These are phyloP conservation scores for Tinea pellionella DNA, from an alignment of 2,888 invertebrate genomes.

Conservation along the genomic window DNA sequence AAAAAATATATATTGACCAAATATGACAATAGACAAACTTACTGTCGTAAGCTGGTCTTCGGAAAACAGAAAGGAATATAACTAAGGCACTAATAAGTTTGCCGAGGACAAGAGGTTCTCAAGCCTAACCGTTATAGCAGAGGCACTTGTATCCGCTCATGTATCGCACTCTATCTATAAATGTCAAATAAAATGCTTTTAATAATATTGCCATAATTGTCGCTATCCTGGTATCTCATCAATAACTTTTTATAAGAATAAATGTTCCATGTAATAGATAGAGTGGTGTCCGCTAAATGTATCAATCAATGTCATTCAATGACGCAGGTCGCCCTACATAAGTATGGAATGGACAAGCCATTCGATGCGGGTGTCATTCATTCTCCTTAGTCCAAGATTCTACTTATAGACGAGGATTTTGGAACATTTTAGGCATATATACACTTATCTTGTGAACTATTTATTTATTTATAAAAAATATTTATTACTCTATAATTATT, in stretches of 20 bases:
- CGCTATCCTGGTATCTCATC: background rate
- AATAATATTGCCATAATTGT: background rate
- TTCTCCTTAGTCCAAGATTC: conserved; percentile 9
- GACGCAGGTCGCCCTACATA: conserved; percentile 14
- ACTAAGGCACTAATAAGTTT: too few relatives aligned
- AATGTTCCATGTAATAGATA: conserved; percentile 13
- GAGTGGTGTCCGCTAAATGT: conserved; percentile 8
- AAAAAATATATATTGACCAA: too few relatives aligned
- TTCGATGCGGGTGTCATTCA: conserved; percentile 14
- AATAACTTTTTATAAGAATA: conserved; percentile 11
- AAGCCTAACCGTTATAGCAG: too few relatives aligned
- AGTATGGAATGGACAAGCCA: background rate
- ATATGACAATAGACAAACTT: too few relatives aligned
- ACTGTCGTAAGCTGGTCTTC: too few relatives aligned
- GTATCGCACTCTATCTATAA: too few relatives aligned
- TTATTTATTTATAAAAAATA: too few relatives aligned
- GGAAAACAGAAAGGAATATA: too few relatives aligned
- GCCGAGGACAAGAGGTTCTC: too few relatives aligned
- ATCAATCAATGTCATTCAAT: conserved; percentile 14
- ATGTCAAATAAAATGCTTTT: background rate
- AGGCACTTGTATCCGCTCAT: too few relatives aligned
- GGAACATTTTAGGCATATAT: background rate
- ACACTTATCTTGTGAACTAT: background rate
- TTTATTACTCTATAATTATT: too few relatives aligned
- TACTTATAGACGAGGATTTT: background rate